Evolutionary conservation across 2,113 vertebrate genomes (phyloP), one percentile per base, ranked within the genome.

Genomic region (Toxostoma redivivum): DNA sequence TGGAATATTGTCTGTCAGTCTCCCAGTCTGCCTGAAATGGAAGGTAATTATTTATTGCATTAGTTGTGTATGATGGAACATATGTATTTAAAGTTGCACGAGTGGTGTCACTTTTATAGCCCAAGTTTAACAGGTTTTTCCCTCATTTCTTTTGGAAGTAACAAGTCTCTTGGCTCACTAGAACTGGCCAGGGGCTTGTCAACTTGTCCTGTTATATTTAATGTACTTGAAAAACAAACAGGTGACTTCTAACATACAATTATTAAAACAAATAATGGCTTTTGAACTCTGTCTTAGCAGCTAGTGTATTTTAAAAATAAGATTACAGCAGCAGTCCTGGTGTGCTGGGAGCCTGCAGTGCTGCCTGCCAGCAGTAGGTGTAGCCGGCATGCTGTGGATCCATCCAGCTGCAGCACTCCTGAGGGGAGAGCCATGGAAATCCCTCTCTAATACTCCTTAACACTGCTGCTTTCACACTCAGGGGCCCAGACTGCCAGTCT

Each of bases 301-400:
- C 3, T 50, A 19, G 7, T n/a, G 1, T 30, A 13, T 67, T 60
- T 84, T 45, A 28, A n/a, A 54, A 54, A 5, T 8, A 23, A 73
- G 51, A 13, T 54, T 9, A 3, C 25, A 18, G 20, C 25, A 5
- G 3, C 37, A 64, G 2, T 28, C 24, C 24, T 6, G 51, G n/a
- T 5, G 9, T 20, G 45, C 66, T 24, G 25, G 19, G 35, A 69
- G 50, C 35, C 78, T 96, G 92, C 88, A 91, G 16, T 96, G 42
- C 95, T 60, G 60, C 11, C 48, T 90, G 44, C 89, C 22, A 53
- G 54, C 95, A 62, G 91, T 45, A 96, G 97, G 80, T 81, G 94
- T 95, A 83, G 90, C 81, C 70, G 38, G 21, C 57, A 82, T 57
- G 66, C 92, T 83, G 86, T 3, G 28, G 42, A 31, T 53, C 50